Evolutionary conservation across 2,797 vertebrate species (phyloP).

Genomic region (Naso thynnoides): DNA sequence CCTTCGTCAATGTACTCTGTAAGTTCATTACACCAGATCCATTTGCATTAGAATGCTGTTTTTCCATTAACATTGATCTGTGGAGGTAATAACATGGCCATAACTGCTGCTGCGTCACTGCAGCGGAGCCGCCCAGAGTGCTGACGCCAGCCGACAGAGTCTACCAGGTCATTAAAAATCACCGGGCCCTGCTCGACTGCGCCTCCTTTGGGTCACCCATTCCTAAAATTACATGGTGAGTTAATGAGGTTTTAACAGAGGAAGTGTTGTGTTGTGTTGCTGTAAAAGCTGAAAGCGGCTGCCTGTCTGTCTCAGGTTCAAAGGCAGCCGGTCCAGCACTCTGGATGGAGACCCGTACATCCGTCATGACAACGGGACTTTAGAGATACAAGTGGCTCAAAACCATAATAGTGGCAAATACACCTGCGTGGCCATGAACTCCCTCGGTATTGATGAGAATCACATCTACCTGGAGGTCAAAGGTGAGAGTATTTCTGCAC

Average conservation of each 20-base stretch:
- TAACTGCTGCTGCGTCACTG: slow-evolving; percentile 57
- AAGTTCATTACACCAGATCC: slow-evolving; percentile 66
- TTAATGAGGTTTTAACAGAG: slow-evolving; percentile 17
- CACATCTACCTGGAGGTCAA: slow-evolving; percentile 94
- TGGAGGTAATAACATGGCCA: slow-evolving; percentile 35
- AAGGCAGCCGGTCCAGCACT: slow-evolving; percentile 88
- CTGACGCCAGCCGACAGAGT: slow-evolving; percentile 89
- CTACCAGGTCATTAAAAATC: slow-evolving; percentile 93
- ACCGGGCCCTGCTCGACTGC: slow-evolving; percentile 89
- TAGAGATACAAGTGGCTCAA: slow-evolving; percentile 91
- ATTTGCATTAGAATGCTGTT: slow-evolving; percentile 22
- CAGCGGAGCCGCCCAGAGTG: slow-evolving; percentile 95
- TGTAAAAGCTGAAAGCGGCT: slow-evolving; percentile 5
- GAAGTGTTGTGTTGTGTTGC: neutral
- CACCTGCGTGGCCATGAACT: slow-evolving; percentile 92
- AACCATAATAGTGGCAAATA: slow-evolving; percentile 89
- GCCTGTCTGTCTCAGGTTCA: slow-evolving; percentile 88
- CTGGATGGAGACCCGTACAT: slow-evolving; percentile 89
- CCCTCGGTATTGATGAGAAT: slow-evolving; percentile 90
- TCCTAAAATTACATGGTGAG: slow-evolving; percentile 94
- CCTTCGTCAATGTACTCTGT: slow-evolving; percentile 97
- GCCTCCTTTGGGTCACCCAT: slow-evolving; percentile 95
- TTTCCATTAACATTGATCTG: slow-evolving; percentile 42
- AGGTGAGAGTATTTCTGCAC: slow-evolving; percentile 84
- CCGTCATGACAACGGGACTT: slow-evolving; percentile 91